Base-by-base conservation (phyloP, 2,888 invertebrate species). In the Thumatha senex region DNA sequence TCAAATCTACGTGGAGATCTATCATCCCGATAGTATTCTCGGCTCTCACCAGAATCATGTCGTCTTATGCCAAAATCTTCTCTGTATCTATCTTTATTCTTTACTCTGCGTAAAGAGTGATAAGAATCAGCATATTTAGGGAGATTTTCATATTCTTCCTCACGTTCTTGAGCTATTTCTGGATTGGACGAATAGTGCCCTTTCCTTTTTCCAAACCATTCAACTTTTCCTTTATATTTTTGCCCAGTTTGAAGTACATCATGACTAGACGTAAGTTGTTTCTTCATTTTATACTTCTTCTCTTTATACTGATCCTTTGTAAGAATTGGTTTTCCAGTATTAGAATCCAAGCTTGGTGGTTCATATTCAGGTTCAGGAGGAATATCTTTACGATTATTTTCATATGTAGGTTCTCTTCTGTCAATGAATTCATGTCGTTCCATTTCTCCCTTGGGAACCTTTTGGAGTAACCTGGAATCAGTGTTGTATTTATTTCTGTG, bases 281-380 rank as follows among this genome's bases (percentile, higher is more conserved):
- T 89, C 66, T 86, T 92, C 4, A 81, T 80, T 82, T 82, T 91
- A 50, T 88, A 91, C 70, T 92, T 92, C 58, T 92, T 90, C 51
- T 89, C 90, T 65, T 92, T 92, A 60, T 92, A 87, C 63, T 93
- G 92, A 65, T 94, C 93, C 2, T 94, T 94, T 12, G 94, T 93
- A 5, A 93, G 92, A 58, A 94, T 93, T 55, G 93, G 94, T 46
- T 93, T 92, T 47, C 78, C 80, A 24, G 76, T 72, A 40, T 80
- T 94, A 0, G 87, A 94, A 70, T 95, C 95, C 46, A 95, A 88
- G 68, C 94, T 95, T 61, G 94, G 94, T 31, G 95, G 95, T 72
- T 95, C 95, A 58, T 92, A 92, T 64, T 93, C 93, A 12, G 92
- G 82, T 70, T 92, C 81, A 18, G 92, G 85, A 64, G 93, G 86